Evolutionary conservation across 1,140 invertebrate genomes (phyloP).

Genomic region (Trichomalopsis sarcophagae): DNA sequence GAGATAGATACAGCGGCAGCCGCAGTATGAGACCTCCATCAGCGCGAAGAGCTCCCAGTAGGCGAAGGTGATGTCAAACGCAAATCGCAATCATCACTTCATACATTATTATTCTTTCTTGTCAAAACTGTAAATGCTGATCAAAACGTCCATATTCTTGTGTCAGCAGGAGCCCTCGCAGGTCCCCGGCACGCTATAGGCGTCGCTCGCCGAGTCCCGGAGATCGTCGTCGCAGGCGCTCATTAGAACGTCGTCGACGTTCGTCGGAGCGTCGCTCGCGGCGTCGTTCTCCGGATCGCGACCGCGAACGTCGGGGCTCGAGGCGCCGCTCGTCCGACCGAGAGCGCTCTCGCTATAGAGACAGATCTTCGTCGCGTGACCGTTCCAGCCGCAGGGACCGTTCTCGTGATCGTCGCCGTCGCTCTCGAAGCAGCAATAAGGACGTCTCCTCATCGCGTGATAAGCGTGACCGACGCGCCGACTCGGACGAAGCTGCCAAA

Average conservation of each 20-base stretch:
- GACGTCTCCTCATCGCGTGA: constrained; percentile 66
- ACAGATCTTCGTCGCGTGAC: constrained; percentile 71
- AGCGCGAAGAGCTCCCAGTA: constrained; percentile 70
- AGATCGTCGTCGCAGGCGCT: constrained; percentile 64
- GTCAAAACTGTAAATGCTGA: background rate
- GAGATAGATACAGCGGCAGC: constrained; percentile 72
- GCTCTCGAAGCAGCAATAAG: constrained; percentile 56
- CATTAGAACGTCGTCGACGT: constrained; percentile 67
- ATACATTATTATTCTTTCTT: background rate
- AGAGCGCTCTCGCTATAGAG: constrained; percentile 61
- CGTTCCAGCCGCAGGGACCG: constrained; percentile 68
- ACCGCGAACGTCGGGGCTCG: constrained; percentile 59
- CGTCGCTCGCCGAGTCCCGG: constrained; percentile 69
- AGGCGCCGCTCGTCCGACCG: constrained; percentile 73
- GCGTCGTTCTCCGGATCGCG: constrained; percentile 74
- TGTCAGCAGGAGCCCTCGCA: constrained; percentile 63
- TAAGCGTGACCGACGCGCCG: constrained; percentile 56
- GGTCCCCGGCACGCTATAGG: constrained; percentile 59
- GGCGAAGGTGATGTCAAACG: constrained; percentile 66
- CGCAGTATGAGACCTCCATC: constrained; percentile 72
- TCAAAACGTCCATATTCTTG: background rate
- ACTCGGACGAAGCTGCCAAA: constrained; percentile 26
- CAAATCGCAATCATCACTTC: background rate
- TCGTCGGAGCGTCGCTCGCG: constrained; percentile 69
- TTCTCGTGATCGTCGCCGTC: constrained; percentile 64